phyloP scores from a whole-genome alignment of 2,888 invertebrate species.

The Drosophila parthenogenetica region DNA sequence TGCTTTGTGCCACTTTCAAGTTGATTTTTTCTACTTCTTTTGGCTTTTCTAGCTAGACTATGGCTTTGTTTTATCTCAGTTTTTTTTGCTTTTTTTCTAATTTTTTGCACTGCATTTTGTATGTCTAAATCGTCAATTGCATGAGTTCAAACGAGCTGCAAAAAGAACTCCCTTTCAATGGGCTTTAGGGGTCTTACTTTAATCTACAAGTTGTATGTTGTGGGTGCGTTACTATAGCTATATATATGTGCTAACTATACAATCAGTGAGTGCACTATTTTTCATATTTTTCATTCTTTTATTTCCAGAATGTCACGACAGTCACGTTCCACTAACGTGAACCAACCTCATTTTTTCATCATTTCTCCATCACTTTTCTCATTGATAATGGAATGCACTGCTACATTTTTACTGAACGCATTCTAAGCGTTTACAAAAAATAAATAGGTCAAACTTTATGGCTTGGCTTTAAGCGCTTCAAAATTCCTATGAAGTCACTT shows the following conservation, averaged over 20 bases:
- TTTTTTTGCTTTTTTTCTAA: not conserved
- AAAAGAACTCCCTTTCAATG: slow-evolving; percentile 14
- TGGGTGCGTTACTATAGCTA: slow-evolving; percentile 9
- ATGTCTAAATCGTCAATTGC: slow-evolving; percentile 59
- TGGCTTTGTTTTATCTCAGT: slow-evolving; percentile 37
- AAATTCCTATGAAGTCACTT: not conserved
- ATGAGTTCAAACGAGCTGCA: slow-evolving; percentile 36
- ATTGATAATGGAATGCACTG: not conserved
- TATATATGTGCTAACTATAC: not conserved
- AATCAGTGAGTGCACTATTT: not conserved
- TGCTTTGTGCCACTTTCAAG: slow-evolving; percentile 78
- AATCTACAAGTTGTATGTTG: not conserved
- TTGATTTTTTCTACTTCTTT: slow-evolving; percentile 50
- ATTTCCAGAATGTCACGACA: slow-evolving; percentile 39
- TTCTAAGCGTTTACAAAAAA: not conserved
- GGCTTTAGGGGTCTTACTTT: not conserved
- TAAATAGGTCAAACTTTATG: not conserved
- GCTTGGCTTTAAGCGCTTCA: not conserved
- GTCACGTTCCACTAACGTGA: slow-evolving; percentile 46
- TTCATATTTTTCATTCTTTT: not conserved
- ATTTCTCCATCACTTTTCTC: not conserved
- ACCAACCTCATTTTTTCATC: slow-evolving; percentile 4
- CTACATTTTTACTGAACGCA: not conserved
- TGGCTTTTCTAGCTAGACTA: slow-evolving; percentile 24
- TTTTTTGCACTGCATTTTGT: slow-evolving; percentile 13